Percentiles rank a stretch among this genome's conserved stretches.
Evolutionary conservation across 2,113 vertebrate species (phyloP).

Genomic region (Rhagologus leucostigma): DNA sequence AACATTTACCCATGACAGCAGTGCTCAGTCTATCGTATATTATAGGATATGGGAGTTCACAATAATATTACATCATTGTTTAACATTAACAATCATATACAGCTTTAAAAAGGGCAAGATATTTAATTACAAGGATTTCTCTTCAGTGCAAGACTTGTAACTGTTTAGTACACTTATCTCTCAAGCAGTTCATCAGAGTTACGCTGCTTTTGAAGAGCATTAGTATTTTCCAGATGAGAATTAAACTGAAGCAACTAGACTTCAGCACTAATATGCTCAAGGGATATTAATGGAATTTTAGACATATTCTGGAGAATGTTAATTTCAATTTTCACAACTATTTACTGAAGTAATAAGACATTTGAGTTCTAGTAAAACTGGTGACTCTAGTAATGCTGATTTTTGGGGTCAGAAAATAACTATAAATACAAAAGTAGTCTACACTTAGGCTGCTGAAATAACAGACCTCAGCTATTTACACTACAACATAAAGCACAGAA

Average conservation of each 20-base stretch:
- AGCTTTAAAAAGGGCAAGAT: background rate
- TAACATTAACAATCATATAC: background rate
- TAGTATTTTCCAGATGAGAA: background rate
- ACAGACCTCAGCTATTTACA: background rate
- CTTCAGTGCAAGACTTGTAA: background rate
- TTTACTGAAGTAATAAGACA: background rate
- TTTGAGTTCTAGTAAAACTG: background rate
- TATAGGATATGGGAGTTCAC: background rate
- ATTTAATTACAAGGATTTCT: background rate
- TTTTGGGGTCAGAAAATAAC: background rate
- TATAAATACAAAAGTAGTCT: background rate
- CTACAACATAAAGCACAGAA: background rate
- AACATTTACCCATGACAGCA: background rate
- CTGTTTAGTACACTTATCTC: background rate
- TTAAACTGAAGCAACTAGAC: background rate
- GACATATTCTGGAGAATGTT: background rate
- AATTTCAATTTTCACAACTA: background rate
- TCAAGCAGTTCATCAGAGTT: background rate
- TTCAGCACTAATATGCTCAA: background rate
- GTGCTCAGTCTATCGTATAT: background rate
- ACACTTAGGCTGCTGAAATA: background rate
- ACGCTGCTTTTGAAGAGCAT: background rate
- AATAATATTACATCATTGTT: background rate
- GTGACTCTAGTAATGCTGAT: background rate
- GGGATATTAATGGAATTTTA: background rate